phyloP scores from a whole-genome alignment of 2,113 vertebrate species.

The Oxyura jamaicensis region DNA sequence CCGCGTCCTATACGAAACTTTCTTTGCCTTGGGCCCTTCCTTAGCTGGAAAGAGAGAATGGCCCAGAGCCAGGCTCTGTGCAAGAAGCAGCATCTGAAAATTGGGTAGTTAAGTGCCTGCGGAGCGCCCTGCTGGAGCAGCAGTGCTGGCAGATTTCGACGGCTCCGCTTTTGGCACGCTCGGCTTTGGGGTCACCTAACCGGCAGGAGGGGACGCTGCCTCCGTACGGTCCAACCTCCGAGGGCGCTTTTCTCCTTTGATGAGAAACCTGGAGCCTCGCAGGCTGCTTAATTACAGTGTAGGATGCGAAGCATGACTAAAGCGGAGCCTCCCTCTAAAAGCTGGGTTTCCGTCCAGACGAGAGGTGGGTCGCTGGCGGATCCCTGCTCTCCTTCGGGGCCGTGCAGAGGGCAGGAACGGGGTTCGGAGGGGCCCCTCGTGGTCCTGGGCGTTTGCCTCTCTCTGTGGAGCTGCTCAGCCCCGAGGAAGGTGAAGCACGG shows the following conservation, averaged over 20 bases:
- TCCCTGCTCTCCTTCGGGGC: background rate
- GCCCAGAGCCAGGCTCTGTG: constrained; percentile 27
- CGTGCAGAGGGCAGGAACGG: rapidly evolving
- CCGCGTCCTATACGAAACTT: background rate
- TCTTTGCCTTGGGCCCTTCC: background rate
- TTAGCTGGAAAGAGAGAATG: background rate
- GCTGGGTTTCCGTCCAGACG: rapidly evolving
- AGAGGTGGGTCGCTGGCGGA: background rate
- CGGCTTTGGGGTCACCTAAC: constrained; percentile 1
- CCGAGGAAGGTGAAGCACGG: background rate
- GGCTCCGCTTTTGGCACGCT: background rate
- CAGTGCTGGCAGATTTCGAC: background rate
- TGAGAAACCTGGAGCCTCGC: constrained; percentile 23
- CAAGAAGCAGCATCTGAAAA: constrained; percentile 39
- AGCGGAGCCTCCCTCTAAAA: background rate
- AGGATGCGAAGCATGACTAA: background rate
- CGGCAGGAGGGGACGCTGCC: background rate
- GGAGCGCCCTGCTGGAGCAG: constrained; percentile 31
- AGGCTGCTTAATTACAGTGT: constrained; percentile 45
- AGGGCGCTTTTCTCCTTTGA: background rate
- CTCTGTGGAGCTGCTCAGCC: background rate
- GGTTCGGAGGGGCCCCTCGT: background rate
- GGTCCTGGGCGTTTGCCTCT: background rate
- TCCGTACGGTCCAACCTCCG: background rate
- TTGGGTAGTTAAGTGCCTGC: constrained; percentile 51